Evolutionary conservation across 2,888 invertebrate genomes (phyloP).

Genomic region (Eristalinus aeneus): DNA sequence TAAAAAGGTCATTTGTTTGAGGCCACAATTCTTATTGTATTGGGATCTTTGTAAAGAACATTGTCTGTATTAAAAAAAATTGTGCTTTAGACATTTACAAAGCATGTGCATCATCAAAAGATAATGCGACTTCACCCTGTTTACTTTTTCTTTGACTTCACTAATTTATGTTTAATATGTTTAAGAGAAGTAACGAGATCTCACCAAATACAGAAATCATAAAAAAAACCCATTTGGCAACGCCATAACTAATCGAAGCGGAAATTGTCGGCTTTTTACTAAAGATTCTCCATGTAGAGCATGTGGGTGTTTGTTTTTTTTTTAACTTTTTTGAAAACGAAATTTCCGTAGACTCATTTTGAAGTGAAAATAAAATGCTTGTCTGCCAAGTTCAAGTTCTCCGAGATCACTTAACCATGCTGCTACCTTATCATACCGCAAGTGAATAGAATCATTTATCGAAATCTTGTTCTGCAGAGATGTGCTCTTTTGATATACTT

Average conservation of each 20-base stretch:
- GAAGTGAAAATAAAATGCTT: not conserved
- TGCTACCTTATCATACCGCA: conserved; percentile 16
- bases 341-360: not conserved
- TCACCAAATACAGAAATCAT: too few relatives aligned
- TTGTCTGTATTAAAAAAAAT: too few relatives aligned
- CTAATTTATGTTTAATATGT: too few relatives aligned
- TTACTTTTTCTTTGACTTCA: too few relatives aligned
- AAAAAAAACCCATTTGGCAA: not conserved
- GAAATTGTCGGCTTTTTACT: conserved; percentile 41
- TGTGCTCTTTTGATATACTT: conserved; percentile 21
- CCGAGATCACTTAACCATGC: conserved; percentile 10
- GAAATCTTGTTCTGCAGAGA: not conserved
- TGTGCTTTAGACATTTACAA: too few relatives aligned
- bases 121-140: too few relatives aligned
- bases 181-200: too few relatives aligned
- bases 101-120: too few relatives aligned
- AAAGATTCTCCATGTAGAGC: not conserved
- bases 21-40: too few relatives aligned
- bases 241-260: not conserved
- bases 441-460: conserved; percentile 17
- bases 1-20: too few relatives aligned
- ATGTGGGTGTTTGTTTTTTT: not conserved
- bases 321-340: not conserved
- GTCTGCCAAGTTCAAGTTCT: conserved; percentile 34
- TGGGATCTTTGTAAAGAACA: too few relatives aligned